These are phyloP conservation scores for Mastomys coucha DNA, from an alignment of 2,113 vertebrate species.

Conservation along the genomic window DNA sequence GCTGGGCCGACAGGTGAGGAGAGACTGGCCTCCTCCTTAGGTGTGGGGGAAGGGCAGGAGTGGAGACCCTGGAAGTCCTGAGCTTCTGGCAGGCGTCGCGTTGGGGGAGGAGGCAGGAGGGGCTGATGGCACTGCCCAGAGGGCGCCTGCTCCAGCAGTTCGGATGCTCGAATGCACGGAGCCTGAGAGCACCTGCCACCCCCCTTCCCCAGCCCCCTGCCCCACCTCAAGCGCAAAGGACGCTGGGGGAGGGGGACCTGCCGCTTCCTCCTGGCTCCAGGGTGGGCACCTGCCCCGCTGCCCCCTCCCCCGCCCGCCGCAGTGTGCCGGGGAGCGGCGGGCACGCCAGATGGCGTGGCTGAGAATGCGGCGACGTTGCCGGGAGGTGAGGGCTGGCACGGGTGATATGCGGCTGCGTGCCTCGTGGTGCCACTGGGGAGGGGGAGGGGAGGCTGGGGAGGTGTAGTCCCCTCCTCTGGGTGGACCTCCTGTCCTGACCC, in stretches of 20 bases:
- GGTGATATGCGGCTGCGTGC: constrained; percentile 79
- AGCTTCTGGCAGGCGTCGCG: constrained; percentile 19
- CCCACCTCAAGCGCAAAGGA: constrained; percentile 57
- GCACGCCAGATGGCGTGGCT: constrained; percentile 82
- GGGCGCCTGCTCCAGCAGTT: background rate
- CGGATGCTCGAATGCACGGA: background rate
- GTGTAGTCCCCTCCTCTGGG: constrained; percentile 6
- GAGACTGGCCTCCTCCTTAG: accelerated
- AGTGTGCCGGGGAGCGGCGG: constrained; percentile 81
- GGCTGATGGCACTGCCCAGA: constrained; percentile 58
- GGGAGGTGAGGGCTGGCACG: constrained; percentile 84
- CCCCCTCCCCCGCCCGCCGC: constrained; percentile 78
- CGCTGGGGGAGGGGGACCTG: constrained; percentile 61
- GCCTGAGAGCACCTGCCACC: constrained; percentile 39
- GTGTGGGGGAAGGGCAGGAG: background rate
- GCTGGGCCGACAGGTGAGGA: background rate
- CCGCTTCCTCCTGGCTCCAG: constrained; percentile 56
- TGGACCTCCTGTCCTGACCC: constrained; percentile 65
- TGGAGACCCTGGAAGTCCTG: background rate
- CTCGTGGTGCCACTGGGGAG: constrained; percentile 77
- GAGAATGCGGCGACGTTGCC: constrained; percentile 81
- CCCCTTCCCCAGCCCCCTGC: background rate
- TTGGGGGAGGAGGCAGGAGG: background rate
- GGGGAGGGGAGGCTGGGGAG: constrained; percentile 67
- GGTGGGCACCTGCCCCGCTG: constrained; percentile 81